A percentile compares a stretch with the other conserved stretches of the same genome.
Conservation (phyloP, 2,113 vertebrate genomes). For the Equus quagga region DNA sequence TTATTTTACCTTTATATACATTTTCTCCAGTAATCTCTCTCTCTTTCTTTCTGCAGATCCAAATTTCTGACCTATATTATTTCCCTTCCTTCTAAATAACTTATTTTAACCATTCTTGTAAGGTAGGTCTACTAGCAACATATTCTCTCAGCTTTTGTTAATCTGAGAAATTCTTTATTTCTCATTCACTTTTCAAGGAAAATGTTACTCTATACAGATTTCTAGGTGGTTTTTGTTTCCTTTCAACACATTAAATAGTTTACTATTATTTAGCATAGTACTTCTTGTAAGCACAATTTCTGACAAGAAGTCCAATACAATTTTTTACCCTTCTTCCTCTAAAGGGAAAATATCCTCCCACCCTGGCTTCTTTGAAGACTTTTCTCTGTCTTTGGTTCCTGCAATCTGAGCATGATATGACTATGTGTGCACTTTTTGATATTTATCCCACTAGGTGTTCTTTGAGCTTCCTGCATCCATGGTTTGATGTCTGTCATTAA, state of each 20-base stretch:
- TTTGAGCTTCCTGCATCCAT: not conserved
- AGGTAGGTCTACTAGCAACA: not conserved
- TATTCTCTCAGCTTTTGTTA: not conserved
- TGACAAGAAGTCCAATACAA: not conserved
- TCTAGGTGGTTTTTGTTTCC: not conserved
- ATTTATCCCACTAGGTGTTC: not conserved
- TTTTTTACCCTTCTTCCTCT: not conserved
- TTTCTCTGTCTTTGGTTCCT: not conserved
- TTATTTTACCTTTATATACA: not conserved
- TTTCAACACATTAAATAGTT: not conserved
- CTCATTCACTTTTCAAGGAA: not conserved
- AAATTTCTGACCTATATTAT: not conserved
- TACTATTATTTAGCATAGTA: not conserved
- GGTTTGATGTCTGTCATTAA: not conserved
- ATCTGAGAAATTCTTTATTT: not conserved
- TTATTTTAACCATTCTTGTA: not conserved
- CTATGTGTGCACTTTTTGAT: not conserved
- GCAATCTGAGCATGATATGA: not conserved
- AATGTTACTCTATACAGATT: not conserved
- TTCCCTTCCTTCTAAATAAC: not conserved
- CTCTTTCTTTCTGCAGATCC: not conserved
- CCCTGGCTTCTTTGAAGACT: not conserved
- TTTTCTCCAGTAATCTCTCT: not conserved
- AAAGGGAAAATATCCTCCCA: not conserved
- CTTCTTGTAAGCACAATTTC: not conserved